Evolutionary conservation across 2,797 vertebrate species (phyloP), one percentile per base, ranked within the genome.

Genomic region (Naso thynnoides): DNA sequence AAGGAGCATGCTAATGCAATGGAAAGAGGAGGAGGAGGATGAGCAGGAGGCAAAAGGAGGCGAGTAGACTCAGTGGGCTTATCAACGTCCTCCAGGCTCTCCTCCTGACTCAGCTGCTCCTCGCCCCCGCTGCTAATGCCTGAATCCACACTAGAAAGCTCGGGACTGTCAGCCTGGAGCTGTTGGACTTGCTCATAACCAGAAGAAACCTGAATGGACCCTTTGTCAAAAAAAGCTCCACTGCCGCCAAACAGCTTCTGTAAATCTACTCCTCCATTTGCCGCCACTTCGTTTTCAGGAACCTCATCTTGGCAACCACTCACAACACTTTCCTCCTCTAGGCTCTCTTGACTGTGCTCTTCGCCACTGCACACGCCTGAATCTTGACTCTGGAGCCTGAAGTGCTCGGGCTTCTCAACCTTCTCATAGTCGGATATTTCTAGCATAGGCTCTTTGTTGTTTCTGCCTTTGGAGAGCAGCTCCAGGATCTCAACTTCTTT

Each of bases 21-120:
- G 11, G 18, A 44, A 10, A 4, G 4, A 31, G 49, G 42, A 56
- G 18, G 6, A 21, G n/a, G 6, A 1, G 47, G 29, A 29, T 58
- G 65, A 24, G 75, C 58, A 53, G 59, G 65, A 29, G 78, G 58
- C 48, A 27, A 47, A 36, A 71, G 54, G 29, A 85, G 78, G 33
- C 31, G 19, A 15, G 76, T 70, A 1, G 69, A 61, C 26, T 89
- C 78, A 14, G 36, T 42, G 59, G 59, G 21, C 7, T 36, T 57
- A 6, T 70, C 65, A 0, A 1, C 5, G 0, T 79, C 77, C 26
- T 84, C 86, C 57, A 70, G 41, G n/a, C 76, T 83, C 26, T 89
- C 89, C 39, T 88, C 73, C 11, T 73, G 87, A 65, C 88, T 85
- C 33, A 65, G 24, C 33, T 81, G 88, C 60, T 91, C 88, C 33